phyloP scores from a whole-genome alignment of 2,888 invertebrate species.

The Trimorus sp. region DNA sequence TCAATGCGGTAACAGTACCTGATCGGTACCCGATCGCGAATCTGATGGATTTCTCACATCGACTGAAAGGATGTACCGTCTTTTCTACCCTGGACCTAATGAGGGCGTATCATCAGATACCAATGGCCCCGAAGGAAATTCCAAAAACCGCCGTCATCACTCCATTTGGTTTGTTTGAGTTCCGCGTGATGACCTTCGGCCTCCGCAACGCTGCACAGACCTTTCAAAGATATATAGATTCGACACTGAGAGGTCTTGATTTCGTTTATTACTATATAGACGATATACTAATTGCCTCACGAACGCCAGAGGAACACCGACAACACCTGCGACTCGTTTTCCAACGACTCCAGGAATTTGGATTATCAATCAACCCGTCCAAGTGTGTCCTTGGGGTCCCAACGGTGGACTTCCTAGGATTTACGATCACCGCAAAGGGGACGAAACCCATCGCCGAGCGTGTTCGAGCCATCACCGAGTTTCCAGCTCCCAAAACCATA shows the following conservation, averaged over 20 bases:
- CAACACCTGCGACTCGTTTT: not conserved
- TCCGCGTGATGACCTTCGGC: too few species aligned
- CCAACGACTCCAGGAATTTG: not conserved
- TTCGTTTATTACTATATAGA: not conserved
- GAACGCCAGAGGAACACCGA: not conserved
- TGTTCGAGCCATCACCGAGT: too few species aligned
- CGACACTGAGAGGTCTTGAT: not conserved
- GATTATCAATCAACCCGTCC: not conserved
- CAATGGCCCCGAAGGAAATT: not conserved
- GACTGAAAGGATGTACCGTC: not conserved
- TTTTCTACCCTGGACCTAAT: not conserved
- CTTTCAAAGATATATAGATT: not conserved
- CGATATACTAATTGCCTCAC: not conserved
- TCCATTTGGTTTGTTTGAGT: not conserved
- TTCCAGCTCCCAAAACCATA: too few species aligned
- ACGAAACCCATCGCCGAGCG: too few species aligned
- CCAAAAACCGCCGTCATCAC: not conserved
- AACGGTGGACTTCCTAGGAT: not conserved
- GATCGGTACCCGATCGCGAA: not conserved
- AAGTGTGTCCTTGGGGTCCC: not conserved
- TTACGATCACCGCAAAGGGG: too few species aligned
- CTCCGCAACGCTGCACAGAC: not conserved
- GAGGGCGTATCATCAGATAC: not conserved
- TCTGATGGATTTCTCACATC: not conserved
- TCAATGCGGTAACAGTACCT: not conserved